Evolutionary conservation across 2,888 invertebrate species (phyloP).

Genomic region (Helobdella robusta): DNA sequence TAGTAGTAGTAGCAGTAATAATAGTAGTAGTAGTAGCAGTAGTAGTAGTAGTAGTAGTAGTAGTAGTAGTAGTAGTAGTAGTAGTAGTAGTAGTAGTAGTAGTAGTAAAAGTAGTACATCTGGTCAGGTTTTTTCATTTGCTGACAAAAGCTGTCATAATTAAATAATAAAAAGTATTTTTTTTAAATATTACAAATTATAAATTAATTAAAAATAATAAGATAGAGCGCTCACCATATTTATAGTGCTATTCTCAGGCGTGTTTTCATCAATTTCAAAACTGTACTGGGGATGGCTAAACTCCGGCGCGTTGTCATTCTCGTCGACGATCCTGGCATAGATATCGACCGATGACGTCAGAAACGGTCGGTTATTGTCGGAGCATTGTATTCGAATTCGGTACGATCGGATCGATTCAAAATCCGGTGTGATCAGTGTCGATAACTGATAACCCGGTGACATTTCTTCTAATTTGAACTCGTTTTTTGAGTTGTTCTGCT

Average conservation of each 20-base stretch:
- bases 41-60: constrained; percentile 20
- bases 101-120: constrained; percentile 21
- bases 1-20: neutral
- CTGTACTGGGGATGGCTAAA: constrained; percentile 17
- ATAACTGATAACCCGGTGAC: constrained; percentile 22
- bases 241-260: too few species aligned
- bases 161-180: too few species aligned
- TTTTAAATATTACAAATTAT: too few species aligned
- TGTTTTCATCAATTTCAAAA: constrained; percentile 20
- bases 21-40: constrained; percentile 16
- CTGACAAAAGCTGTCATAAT: too few species aligned
- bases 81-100: constrained; percentile 23
- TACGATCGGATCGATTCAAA: constrained; percentile 22
- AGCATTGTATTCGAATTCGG: constrained; percentile 22
- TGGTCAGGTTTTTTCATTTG: too few species aligned
- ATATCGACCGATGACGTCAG: neutral
- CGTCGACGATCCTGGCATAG: constrained; percentile 15
- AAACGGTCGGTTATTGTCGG: constrained; percentile 12
- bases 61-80: constrained; percentile 23
- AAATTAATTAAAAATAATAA: too few species aligned
- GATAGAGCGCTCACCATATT: too few species aligned
- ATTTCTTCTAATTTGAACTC: constrained; percentile 11
- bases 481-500: neutral
- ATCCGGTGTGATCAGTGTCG: constrained; percentile 14
- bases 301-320: constrained; percentile 27